A percentile compares a stretch with the other conserved stretches of the same genome.
Evolutionary conservation across 2,113 vertebrate genomes (phyloP).

Genomic region (Garra rufa): DNA sequence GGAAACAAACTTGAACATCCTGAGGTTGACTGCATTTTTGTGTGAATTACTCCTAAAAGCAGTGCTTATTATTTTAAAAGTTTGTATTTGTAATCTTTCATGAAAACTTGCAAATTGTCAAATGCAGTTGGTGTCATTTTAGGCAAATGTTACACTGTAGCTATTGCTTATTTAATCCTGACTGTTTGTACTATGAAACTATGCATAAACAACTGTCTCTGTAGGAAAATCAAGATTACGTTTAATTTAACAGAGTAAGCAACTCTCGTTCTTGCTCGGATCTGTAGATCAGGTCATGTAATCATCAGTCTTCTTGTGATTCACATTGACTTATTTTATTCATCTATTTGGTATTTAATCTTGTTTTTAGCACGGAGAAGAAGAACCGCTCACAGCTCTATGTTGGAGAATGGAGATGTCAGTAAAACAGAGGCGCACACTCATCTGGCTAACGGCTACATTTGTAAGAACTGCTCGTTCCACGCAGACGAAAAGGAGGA

Average conservation of each 20-base stretch:
- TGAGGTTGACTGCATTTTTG: not conserved
- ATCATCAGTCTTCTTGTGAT: not conserved
- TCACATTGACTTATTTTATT: not conserved
- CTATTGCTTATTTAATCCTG: not conserved
- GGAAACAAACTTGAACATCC: not conserved
- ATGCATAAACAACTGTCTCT: not conserved
- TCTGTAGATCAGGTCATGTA: not conserved
- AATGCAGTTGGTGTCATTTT: not conserved
- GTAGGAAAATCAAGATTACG: not conserved
- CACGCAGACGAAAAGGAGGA: slow-evolving; percentile 77
- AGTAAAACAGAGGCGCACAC: slow-evolving; percentile 68
- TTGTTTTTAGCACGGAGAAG: slow-evolving; percentile 56
- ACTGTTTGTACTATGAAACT: not conserved
- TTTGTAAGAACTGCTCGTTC: slow-evolving; percentile 85
- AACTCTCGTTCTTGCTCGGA: not conserved
- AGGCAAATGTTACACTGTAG: not conserved
- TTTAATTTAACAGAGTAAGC: not conserved
- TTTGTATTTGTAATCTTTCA: not conserved
- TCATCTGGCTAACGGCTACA: slow-evolving; percentile 83
- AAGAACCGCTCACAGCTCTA: slow-evolving; percentile 53
- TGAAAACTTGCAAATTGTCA: not conserved
- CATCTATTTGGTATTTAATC: not conserved
- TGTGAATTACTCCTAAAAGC: too few relatives aligned
- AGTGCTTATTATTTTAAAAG: not conserved
- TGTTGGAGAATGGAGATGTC: slow-evolving; percentile 78